phyloP scores from a whole-genome alignment of 2,888 invertebrate species.

The Choreutis nemorana region DNA sequence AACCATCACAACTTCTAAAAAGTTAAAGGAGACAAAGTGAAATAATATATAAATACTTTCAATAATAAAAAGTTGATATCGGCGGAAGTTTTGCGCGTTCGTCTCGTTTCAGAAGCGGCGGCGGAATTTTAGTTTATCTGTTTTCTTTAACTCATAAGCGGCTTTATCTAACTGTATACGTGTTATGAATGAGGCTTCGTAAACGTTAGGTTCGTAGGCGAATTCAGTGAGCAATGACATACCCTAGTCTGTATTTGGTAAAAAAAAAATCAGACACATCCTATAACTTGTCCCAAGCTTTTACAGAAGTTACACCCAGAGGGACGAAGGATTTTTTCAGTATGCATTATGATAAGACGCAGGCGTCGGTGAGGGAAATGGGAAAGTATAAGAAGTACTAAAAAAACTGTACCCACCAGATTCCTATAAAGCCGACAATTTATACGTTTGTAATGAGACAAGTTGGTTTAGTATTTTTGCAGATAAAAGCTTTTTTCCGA shows the following conservation, averaged over 20 bases:
- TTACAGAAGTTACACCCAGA: constrained; percentile 15
- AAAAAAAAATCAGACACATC: too few relatives aligned
- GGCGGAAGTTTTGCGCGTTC: constrained; percentile 21
- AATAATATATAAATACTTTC: constrained; percentile 63
- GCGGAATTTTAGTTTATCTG: constrained; percentile 1
- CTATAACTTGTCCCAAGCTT: too few relatives aligned
- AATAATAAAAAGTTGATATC: constrained; percentile 59
- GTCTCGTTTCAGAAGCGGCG: constrained; percentile 14
- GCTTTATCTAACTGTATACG: too few relatives aligned
- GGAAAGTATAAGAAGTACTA: constrained; percentile 4
- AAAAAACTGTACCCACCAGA: too few relatives aligned
- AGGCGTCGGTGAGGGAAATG: constrained; percentile 8
- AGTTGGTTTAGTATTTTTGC: too few relatives aligned
- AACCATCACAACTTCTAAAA: constrained; percentile 46
- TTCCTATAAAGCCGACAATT: too few relatives aligned
- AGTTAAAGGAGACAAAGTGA: constrained; percentile 51
- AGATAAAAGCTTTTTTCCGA: too few relatives aligned
- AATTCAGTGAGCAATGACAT: too few relatives aligned
- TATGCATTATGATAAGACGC: constrained; percentile 27
- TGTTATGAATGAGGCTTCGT: too few relatives aligned
- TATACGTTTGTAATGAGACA: too few relatives aligned
- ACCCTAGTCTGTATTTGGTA: too few relatives aligned
- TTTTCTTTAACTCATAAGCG: neutral
- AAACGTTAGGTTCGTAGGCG: too few relatives aligned
- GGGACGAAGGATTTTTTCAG: constrained; percentile 22